Evolutionary conservation across 2,888 invertebrate species (phyloP).

Genomic region (Helicoverpa assulta): DNA sequence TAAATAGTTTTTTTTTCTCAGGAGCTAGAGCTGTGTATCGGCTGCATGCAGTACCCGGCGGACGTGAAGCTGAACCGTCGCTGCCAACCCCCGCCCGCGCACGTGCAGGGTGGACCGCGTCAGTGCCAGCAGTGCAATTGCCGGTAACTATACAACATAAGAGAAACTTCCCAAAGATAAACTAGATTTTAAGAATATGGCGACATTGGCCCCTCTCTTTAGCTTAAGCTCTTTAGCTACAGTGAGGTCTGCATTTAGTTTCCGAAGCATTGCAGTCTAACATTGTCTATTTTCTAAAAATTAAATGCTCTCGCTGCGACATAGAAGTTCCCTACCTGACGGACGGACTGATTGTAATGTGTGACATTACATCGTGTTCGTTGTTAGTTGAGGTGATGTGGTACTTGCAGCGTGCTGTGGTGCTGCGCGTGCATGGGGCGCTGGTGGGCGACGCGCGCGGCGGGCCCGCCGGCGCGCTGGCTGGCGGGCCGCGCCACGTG

Average conservation of each 20-base stretch:
- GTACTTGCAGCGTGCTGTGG: conserved; percentile 94
- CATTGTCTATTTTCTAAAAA: too few relatives aligned
- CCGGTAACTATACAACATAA: conserved; percentile 65
- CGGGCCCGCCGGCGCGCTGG: conserved; percentile 93
- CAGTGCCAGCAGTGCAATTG: conserved; percentile 83
- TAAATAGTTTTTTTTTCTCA: conserved; percentile 70
- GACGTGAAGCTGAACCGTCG: conserved; percentile 94
- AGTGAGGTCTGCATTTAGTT: too few relatives aligned
- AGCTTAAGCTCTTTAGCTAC: too few relatives aligned
- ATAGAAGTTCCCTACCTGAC: too few relatives aligned
- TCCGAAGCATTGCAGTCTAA: too few relatives aligned
- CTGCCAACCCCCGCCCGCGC: conserved; percentile 88
- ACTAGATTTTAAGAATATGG: too few relatives aligned
- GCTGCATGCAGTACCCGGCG: conserved; percentile 95
- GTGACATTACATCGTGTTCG: too few relatives aligned
- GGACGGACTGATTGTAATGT: too few relatives aligned
- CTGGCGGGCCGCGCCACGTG: conserved; percentile 95
- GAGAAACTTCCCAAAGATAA: not conserved
- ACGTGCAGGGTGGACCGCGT: conserved; percentile 81
- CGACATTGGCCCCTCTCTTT: too few relatives aligned
- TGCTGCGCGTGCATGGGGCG: conserved; percentile 95
- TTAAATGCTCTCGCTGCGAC: too few relatives aligned
- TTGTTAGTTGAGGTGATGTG: not conserved
- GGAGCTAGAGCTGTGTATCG: conserved; percentile 96
- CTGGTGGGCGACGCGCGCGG: conserved; percentile 97